Percentiles rank a stretch among this genome's conserved stretches.
These are phyloP conservation scores for Etheostoma perlongum DNA, from an alignment of 2,797 vertebrate genomes.

Conservation along the genomic window DNA sequence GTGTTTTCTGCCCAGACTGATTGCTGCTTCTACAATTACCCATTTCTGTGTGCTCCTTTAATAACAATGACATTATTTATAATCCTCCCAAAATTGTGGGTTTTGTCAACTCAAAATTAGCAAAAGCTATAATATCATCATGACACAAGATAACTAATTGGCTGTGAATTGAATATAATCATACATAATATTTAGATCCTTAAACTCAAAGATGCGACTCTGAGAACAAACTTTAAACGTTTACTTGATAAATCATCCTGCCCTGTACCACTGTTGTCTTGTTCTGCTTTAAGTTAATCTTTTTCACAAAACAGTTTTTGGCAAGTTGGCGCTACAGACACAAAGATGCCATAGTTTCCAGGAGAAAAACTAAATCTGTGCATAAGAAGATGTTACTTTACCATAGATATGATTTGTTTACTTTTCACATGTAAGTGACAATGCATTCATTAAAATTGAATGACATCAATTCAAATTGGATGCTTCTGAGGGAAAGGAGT, in stretches of 20 bases:
- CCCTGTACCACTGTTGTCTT: not conserved
- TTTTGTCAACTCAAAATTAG: slow-evolving; percentile 36
- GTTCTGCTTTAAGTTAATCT: slow-evolving; percentile 20
- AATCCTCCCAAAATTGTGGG: slow-evolving; percentile 32
- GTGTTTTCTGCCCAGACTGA: slow-evolving; percentile 46
- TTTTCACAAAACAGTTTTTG: slow-evolving; percentile 22
- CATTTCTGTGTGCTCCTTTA: slow-evolving; percentile 38
- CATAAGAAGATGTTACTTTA: slow-evolving; percentile 7
- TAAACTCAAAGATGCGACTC: slow-evolving; percentile 9
- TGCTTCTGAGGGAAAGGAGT: slow-evolving; percentile 47
- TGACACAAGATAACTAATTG: slow-evolving; percentile 25
- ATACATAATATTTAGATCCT: not conserved
- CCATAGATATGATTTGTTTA: slow-evolving; percentile 1
- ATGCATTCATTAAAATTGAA: slow-evolving; percentile 72
- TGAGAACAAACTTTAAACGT: not conserved
- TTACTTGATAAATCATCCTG: not conserved
- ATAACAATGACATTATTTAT: slow-evolving; percentile 39
- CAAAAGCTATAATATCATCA: slow-evolving; percentile 34
- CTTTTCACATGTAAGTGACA: slow-evolving; percentile 60
- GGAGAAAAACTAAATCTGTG: slow-evolving; percentile 5
- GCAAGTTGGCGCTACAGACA: slow-evolving; percentile 3
- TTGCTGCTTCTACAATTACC: slow-evolving; percentile 31
- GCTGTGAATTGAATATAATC: slow-evolving; percentile 26
- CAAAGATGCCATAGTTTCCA: slow-evolving; percentile 6
- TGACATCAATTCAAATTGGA: slow-evolving; percentile 69